Conservation (phyloP, 2,888 invertebrate genomes). For the Pristionchus japonicus region DNA sequence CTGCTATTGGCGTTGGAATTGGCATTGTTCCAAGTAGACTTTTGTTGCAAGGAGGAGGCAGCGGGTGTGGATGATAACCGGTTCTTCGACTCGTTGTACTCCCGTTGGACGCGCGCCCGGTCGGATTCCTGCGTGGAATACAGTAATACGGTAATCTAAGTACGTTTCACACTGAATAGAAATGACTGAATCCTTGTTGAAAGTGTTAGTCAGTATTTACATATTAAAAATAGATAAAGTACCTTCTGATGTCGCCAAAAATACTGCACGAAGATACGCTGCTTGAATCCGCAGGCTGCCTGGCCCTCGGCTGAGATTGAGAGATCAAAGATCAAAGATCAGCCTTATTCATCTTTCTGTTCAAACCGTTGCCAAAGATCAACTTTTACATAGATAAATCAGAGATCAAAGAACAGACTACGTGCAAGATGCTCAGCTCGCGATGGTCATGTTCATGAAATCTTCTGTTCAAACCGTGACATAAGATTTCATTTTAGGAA, state of each 20-base stretch:
- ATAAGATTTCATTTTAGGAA: too few species aligned
- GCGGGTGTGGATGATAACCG: not conserved
- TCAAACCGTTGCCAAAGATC: too few species aligned
- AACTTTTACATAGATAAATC: not conserved
- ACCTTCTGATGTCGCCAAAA: constrained; percentile 64
- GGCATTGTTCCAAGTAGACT: not conserved
- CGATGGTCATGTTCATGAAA: too few species aligned
- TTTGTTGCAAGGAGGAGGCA: not conserved
- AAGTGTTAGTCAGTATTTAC: too few species aligned
- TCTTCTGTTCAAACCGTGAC: too few species aligned
- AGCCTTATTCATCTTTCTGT: too few species aligned
- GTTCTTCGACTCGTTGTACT: constrained; percentile 25
- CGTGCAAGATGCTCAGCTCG: too few species aligned
- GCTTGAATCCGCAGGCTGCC: constrained; percentile 53
- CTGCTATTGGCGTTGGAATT: not conserved
- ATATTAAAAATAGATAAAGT: too few species aligned
- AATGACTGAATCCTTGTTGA: not conserved
- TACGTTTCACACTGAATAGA: not conserved
- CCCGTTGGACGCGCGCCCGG: constrained; percentile 5
- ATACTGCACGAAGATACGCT: constrained; percentile 67
- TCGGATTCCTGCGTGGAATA: constrained; percentile 14
- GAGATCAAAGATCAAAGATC: not conserved
- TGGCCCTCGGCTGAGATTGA: constrained; percentile 53
- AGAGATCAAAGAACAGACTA: constrained; percentile 50
- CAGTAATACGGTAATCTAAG: not conserved